A percentile compares a stretch with the other conserved stretches of the same genome.
Evolutionary conservation across 2,797 vertebrate species (phyloP).

Genomic region (Miichthys miiuy): DNA sequence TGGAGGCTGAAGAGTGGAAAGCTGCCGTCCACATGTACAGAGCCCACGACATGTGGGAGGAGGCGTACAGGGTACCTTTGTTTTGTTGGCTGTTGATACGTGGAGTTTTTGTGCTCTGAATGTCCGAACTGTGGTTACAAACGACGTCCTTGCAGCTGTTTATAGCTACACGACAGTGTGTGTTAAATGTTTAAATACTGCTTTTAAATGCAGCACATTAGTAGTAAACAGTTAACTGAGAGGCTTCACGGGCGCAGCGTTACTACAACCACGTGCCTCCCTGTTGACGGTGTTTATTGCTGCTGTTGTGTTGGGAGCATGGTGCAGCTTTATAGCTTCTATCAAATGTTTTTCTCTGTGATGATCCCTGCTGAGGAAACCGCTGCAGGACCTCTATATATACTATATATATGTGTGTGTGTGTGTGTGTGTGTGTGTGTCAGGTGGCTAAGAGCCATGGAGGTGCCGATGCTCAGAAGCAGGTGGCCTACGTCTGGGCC

Average conservation of each 20-base stretch:
- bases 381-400: neutral
- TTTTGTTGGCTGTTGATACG: conserved; percentile 16
- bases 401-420: neutral
- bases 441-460: conserved; percentile 95
- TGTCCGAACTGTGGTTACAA: neutral
- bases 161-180: neutral
- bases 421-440: neutral
- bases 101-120: too few species aligned
- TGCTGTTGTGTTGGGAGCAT: conserved; percentile 10
- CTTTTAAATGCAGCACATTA: neutral
- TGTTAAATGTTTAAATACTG: neutral
- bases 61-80: conserved; percentile 90
- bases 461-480: conserved; percentile 88
- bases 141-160: too few species aligned
- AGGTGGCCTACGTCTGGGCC: conserved; percentile 96
- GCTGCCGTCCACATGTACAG: conserved; percentile 94
- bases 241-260: neutral
- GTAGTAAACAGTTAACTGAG: neutral
- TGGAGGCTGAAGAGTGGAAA: conserved; percentile 96
- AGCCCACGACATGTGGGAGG: conserved; percentile 93
- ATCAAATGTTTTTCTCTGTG: conserved; percentile 30
- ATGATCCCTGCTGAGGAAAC: conserved; percentile 8
- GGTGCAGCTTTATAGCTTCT: conserved; percentile 34
- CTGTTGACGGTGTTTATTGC: conserved; percentile 13
- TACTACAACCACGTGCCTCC: too few species aligned